Conservation (phyloP, 2,113 vertebrate genomes). For the Trogon surrucura region DNA sequence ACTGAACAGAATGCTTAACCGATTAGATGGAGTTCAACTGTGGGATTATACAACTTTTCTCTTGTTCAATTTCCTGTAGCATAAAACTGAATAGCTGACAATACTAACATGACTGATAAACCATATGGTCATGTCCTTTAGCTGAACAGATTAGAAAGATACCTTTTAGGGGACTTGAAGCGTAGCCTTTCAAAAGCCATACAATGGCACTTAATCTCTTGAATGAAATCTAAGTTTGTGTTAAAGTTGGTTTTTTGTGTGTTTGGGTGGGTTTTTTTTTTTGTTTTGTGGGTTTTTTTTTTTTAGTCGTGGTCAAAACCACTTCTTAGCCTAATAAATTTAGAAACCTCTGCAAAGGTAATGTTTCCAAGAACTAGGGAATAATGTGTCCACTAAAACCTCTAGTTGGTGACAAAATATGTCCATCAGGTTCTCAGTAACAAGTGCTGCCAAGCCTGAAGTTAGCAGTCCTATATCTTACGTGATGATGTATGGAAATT, state of each 20-base stretch:
- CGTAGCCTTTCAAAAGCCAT: not conserved
- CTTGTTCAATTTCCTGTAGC: not conserved
- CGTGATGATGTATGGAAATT: not conserved
- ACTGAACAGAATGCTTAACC: not conserved
- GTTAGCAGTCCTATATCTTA: not conserved
- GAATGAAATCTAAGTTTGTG: not conserved
- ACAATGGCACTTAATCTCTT: not conserved
- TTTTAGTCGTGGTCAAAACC: not conserved
- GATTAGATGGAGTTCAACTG: accelerated
- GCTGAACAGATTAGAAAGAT: not conserved
- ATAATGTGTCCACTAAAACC: accelerated
- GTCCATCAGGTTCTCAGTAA: not conserved
- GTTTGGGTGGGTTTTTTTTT: no score
- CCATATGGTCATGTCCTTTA: not conserved
- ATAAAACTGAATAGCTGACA: not conserved
- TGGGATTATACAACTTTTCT: not conserved
- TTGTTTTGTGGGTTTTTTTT: no score
- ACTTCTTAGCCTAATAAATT: not conserved
- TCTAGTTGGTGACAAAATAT: not conserved
- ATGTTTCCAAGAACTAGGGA: not conserved
- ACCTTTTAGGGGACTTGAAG: not conserved
- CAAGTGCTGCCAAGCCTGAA: not conserved
- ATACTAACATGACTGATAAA: not conserved
- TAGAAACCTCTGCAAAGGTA: not conserved
- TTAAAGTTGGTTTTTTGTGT: not conserved